phyloP scores from a whole-genome alignment of 2,797 vertebrate genomes.

The Odontamblyopus rebecca region DNA sequence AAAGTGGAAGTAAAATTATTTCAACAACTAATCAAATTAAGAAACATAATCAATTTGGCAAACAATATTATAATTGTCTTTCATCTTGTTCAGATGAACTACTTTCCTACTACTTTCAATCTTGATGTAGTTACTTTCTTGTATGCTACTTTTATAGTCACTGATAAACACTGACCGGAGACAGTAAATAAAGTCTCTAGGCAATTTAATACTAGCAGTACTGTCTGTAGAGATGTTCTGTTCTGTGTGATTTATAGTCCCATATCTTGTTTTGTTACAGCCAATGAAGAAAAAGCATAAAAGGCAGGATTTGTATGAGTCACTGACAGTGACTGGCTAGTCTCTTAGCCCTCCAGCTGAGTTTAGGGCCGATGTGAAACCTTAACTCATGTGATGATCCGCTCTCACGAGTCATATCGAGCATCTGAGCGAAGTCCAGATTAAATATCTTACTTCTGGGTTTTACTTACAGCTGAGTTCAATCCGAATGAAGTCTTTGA shows the following conservation, averaged over 20 bases:
- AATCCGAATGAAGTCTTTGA: constrained; percentile 93
- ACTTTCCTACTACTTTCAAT: neutral
- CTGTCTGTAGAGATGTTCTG: neutral
- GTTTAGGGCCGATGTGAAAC: constrained; percentile 77
- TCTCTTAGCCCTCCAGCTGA: constrained; percentile 24
- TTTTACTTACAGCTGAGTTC: constrained; percentile 89
- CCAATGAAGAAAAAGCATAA: constrained; percentile 18
- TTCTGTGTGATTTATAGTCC: neutral
- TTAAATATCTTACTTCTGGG: constrained; percentile 19
- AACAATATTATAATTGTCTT: neutral
- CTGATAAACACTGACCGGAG: neutral
- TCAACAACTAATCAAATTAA: neutral
- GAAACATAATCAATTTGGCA: neutral
- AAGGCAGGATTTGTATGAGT: constrained; percentile 8
- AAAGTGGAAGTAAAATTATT: neutral
- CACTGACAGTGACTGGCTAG: neutral
- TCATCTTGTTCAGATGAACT: neutral
- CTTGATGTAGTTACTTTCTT: neutral
- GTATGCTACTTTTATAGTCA: neutral
- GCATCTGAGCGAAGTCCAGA: constrained; percentile 23
- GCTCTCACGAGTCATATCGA: constrained; percentile 36
- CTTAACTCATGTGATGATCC: constrained; percentile 78
- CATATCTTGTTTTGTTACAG: constrained; percentile 27
- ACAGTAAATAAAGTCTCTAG: neutral
- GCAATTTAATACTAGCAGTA: neutral